Evolutionary conservation across 2,888 invertebrate species (phyloP), one percentile per base, ranked within the genome.

Genomic region (Scaptomyza parva): DNA sequence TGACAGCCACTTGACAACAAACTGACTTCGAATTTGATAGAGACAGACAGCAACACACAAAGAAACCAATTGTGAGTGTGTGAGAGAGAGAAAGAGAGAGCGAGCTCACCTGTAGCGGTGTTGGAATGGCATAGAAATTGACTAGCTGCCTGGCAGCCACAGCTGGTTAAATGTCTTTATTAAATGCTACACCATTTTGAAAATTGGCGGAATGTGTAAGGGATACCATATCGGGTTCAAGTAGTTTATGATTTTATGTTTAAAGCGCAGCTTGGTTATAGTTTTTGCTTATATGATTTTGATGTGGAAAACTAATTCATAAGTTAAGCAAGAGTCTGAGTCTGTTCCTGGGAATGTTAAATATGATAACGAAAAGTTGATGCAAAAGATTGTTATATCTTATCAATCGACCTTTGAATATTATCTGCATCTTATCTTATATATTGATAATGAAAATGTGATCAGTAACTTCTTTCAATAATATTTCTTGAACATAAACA

Each of bases 1-100:
- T 86, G 88, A 82, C 88, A 89, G 81, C 63, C 86, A 81, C 86
- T 83, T 82, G 83, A 69, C 75, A 73, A 68, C 74, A 58, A 37
- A 53, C 72, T 50, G 50, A 28, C 62, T 62, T 39, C 33, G 61
- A 48, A 70, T 52, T 73, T 75, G 76, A 73, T 75, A 61, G 55
- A 66, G 70, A 64, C 70, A 60, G 52, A 33, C 48, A 33, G 24
- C 5, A 9, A 20, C 24, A 37, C 4, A 12, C 20, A 12, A 22
- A 24, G 28, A 30, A 45, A 45, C 22, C 2, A 7, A 35, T 2
- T 4, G 2, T 17, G 39, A 11, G 39, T 39, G 39, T 11, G 5
- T n/a, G n/a, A n/a, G 33, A n/a, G 33, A n/a, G 33, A n/a, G n/a
- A 33, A 12, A 9, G 11, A 40, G 37, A 54, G 26, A 18, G 5